A percentile compares a stretch with the other conserved stretches of the same genome.
Evolutionary conservation across 2,888 invertebrate genomes (phyloP).

Genomic region (Cephonodes hylas): DNA sequence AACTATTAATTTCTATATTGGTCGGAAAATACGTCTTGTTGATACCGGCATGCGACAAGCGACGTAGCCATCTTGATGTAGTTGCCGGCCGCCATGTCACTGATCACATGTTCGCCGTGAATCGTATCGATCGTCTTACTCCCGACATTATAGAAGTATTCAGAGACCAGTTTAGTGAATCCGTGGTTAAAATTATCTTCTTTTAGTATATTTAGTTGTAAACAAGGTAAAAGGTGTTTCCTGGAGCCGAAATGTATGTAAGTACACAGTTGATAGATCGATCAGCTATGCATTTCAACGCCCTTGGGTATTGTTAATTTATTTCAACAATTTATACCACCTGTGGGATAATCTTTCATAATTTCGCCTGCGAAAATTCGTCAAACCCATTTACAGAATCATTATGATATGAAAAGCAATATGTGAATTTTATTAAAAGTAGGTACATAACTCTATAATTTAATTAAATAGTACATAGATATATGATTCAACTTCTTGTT

Average conservation of each 20-base stretch:
- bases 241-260: constrained; percentile 8
- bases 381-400: no score
- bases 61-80: constrained; percentile 73
- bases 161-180: neutral
- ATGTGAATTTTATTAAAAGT: no score
- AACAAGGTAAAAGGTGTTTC: neutral
- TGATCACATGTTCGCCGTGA: constrained; percentile 47
- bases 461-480: no score
- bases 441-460: no score
- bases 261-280: neutral
- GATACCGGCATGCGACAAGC: constrained; percentile 19
- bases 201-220: neutral
- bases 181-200: neutral
- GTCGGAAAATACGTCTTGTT: neutral
- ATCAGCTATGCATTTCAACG: neutral
- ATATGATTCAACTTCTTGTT: no score
- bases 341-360: neutral
- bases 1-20: neutral
- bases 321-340: neutral
- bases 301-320: neutral
- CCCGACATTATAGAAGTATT: neutral
- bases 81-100: constrained; percentile 72
- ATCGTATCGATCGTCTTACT: constrained; percentile 6
- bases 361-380: no score
- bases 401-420: no score